These are phyloP conservation scores for Oryzaephilus surinamensis DNA, from an alignment of 1,140 invertebrate genomes.

Conservation along the genomic window DNA sequence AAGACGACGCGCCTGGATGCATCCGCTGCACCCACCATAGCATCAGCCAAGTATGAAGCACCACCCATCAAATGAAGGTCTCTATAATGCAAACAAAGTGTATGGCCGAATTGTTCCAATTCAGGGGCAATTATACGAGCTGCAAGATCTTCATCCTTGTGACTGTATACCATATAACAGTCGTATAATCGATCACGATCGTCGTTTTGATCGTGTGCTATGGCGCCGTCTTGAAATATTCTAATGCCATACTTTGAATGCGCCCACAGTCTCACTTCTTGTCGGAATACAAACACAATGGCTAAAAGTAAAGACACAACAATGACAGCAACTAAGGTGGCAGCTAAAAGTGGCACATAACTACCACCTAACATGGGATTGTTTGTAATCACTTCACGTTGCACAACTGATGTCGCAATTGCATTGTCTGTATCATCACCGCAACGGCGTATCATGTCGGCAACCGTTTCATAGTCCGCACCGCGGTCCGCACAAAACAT, in stretches of 20 bases:
- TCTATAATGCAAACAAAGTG: conserved; percentile 56
- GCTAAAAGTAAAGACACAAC: conserved; percentile 56
- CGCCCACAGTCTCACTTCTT: conserved; percentile 62
- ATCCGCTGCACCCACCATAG: conserved; percentile 67
- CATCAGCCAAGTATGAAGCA: conserved; percentile 52
- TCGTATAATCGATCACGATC: conserved; percentile 71
- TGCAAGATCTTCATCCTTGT: conserved; percentile 73
- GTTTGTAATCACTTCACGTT: conserved; percentile 46
- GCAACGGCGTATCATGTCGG: conserved; percentile 50
- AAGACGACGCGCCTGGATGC: conserved; percentile 60
- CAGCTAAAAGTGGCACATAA: conserved; percentile 60
- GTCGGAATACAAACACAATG: conserved; percentile 63
- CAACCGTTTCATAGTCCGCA: conserved; percentile 43
- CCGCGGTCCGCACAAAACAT: conserved; percentile 44
- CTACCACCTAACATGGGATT: conserved; percentile 43
- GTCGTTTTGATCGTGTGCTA: conserved; percentile 41
- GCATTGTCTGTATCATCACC: conserved; percentile 49
- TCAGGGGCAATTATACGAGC: conserved; percentile 64
- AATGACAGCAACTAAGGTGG: conserved; percentile 60
- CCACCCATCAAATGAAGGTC: conserved; percentile 58
- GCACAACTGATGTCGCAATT: conserved; percentile 49
- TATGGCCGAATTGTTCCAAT: conserved; percentile 63
- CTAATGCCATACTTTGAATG: conserved; percentile 63
- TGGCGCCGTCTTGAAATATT: conserved; percentile 49
- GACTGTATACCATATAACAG: conserved; percentile 79